Conservation (phyloP, 1,140 invertebrate genomes). For the Drosophila cardini region DNA sequence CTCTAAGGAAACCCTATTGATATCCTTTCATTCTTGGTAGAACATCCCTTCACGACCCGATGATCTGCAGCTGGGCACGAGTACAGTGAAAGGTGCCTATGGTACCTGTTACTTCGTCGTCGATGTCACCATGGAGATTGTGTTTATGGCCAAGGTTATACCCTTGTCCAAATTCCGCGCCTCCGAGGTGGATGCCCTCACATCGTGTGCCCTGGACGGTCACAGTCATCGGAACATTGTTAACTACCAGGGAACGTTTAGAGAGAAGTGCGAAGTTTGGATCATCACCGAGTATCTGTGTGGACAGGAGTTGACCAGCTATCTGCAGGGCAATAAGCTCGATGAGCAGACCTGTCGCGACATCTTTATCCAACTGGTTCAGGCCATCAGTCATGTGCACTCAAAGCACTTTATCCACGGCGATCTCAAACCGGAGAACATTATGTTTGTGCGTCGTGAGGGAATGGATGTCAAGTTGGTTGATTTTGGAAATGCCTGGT, state of each 20-base stretch:
- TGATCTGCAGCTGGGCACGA: slow-evolving; percentile 66
- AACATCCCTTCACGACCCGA: slow-evolving; percentile 61
- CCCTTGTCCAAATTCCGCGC: slow-evolving; percentile 87
- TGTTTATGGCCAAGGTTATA: slow-evolving; percentile 89
- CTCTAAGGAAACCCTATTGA: not conserved
- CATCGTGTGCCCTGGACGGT: slow-evolving; percentile 63
- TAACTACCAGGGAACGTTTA: slow-evolving; percentile 91
- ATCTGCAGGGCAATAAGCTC: slow-evolving; percentile 89
- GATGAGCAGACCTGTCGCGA: slow-evolving; percentile 88
- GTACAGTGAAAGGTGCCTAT: slow-evolving; percentile 53
- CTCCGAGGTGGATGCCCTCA: slow-evolving; percentile 77
- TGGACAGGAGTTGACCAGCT: slow-evolving; percentile 94
- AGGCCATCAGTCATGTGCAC: slow-evolving; percentile 93
- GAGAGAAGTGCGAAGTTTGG: slow-evolving; percentile 92
- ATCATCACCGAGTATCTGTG: slow-evolving; percentile 93
- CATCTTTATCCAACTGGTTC: slow-evolving; percentile 91
- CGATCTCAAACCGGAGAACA: slow-evolving; percentile 95
- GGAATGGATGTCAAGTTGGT: slow-evolving; percentile 90
- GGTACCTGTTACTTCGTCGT: slow-evolving; percentile 73
- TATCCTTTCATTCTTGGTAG: slow-evolving; percentile 24
- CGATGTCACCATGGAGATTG: slow-evolving; percentile 58
- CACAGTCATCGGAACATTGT: slow-evolving; percentile 93
- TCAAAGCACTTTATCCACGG: slow-evolving; percentile 92
- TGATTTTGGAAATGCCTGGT: slow-evolving; percentile 95
- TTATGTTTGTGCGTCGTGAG: slow-evolving; percentile 88